Conservation (phyloP, 1,140 invertebrate species). For the Platorchestia sp. region DNA sequence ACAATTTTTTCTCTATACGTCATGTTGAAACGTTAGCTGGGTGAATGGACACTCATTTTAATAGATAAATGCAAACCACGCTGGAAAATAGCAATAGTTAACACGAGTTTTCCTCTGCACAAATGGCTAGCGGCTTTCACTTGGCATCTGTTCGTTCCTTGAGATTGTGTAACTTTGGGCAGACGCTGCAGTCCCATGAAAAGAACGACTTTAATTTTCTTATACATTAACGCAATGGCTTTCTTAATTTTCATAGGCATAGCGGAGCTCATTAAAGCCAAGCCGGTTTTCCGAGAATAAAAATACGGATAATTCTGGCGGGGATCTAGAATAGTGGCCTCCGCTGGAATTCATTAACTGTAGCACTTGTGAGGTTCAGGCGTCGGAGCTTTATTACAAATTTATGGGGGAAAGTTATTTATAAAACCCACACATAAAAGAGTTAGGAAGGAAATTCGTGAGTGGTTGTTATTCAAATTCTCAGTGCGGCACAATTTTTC, state of each 20-base stretch:
- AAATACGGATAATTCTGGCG: slow-evolving; percentile 14
- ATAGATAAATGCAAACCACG: too few species aligned
- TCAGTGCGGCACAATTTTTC: not conserved
- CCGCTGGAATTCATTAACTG: slow-evolving; percentile 11
- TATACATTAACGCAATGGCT: slow-evolving; percentile 36
- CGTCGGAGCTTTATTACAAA: not conserved
- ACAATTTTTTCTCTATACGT: not conserved
- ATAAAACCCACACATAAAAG: not conserved
- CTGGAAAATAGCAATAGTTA: not conserved
- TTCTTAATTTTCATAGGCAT: slow-evolving; percentile 23
- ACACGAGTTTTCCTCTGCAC: not conserved
- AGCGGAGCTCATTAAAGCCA: slow-evolving; percentile 38
- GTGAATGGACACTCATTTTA: too few species aligned
- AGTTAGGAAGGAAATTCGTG: not conserved
- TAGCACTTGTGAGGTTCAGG: not conserved
- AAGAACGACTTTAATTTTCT: slow-evolving; percentile 40
- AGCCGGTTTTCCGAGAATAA: not conserved
- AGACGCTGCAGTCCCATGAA: not conserved
- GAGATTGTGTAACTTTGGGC: not conserved
- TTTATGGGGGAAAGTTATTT: not conserved
- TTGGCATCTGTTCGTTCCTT: not conserved
- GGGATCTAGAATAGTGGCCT: not conserved
- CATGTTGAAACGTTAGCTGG: too few species aligned
- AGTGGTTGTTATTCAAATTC: not conserved
- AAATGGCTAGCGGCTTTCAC: not conserved